Base-by-base conservation (phyloP, 2,797 vertebrate genomes). In the Diplodus sargus region DNA sequence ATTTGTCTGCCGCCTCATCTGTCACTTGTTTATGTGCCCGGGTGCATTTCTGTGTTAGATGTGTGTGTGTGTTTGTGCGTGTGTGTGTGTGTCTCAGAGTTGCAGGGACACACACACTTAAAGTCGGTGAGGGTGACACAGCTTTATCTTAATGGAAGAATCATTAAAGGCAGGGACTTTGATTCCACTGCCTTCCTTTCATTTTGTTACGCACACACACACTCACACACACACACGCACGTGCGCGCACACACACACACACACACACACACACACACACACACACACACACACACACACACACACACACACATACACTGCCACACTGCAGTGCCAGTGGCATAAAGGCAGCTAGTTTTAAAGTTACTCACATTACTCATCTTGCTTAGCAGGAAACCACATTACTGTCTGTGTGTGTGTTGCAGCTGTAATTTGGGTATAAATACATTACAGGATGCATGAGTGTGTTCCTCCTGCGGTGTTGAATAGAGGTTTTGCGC, bases 361-460 rank as follows among this genome's bases (percentile, higher is more conserved):
- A 77, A 78, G 78, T 39, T 66, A 20, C 70, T 57, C 57, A 84
- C 68, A 82, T 87, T 76, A 76, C 48, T 77, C 59, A 73, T 56
- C 39, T 49, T 39, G 56, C 82, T 76, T 61, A 58, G 78, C 53
- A 68, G 77, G 74, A 83, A 57, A 70, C 66, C 23, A 23, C 69
- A 82, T 84, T 78, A 85, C 53, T 74, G 56, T 76, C 30, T 47
- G n/a, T 61, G 79, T 80, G 79, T 76, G 79, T 76, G 72, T 78
- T 47, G 28, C 67, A 61, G 61, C 49, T 3, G 4, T 74, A 83
- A 78, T 66, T 34, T 5, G 3, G 12, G 16, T 65, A 45, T 61
- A 74, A 85, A 83, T 82, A 67, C 43, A 57, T 70, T 59, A 58
- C 23, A 63, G 34, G 63, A 76, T 48, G 10, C 52, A 25, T 15